These are phyloP conservation scores for Mesochorus sp. DNA, from an alignment of 2,888 invertebrate genomes.

Conservation along the genomic window DNA sequence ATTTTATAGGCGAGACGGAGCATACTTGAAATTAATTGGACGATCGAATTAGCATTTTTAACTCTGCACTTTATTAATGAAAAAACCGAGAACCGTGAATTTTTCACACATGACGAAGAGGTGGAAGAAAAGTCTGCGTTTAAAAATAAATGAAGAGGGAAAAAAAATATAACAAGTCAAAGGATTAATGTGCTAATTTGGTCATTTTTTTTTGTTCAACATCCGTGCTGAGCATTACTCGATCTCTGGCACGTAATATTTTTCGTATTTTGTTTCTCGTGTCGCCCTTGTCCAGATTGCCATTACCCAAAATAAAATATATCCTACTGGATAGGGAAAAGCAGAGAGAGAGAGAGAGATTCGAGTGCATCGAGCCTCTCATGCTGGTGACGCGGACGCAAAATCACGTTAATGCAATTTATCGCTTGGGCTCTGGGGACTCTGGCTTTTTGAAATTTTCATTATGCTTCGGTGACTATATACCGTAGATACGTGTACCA, in stretches of 20 bases:
- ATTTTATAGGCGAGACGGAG: neutral
- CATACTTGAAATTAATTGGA: constrained; percentile 41
- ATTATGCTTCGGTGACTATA: constrained; percentile 61
- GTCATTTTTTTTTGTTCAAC: neutral
- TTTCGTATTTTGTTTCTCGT: neutral
- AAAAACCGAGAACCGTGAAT: neutral
- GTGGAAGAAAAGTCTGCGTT: neutral
- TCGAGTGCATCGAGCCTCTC: constrained; percentile 40
- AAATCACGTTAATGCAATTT: constrained; percentile 75
- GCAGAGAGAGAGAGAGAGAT: neutral
- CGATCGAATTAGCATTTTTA: constrained; percentile 46
- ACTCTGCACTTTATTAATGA: neutral
- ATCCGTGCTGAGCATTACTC: neutral
- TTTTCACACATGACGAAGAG: constrained; percentile 14
- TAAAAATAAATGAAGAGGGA: neutral
- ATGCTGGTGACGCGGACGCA: constrained; percentile 41
- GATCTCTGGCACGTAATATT: constrained; percentile 17
- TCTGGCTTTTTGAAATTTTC: constrained; percentile 76
- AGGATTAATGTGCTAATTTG: constrained; percentile 3
- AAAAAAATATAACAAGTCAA: neutral
- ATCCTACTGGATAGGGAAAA: neutral
- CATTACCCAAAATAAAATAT: constrained; percentile 45
- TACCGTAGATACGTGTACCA: neutral
- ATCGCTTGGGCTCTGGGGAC: constrained; percentile 66
- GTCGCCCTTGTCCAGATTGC: constrained; percentile 4